Base-by-base conservation (phyloP, 2,888 invertebrate species). In the Mechanitis messenoides region DNA sequence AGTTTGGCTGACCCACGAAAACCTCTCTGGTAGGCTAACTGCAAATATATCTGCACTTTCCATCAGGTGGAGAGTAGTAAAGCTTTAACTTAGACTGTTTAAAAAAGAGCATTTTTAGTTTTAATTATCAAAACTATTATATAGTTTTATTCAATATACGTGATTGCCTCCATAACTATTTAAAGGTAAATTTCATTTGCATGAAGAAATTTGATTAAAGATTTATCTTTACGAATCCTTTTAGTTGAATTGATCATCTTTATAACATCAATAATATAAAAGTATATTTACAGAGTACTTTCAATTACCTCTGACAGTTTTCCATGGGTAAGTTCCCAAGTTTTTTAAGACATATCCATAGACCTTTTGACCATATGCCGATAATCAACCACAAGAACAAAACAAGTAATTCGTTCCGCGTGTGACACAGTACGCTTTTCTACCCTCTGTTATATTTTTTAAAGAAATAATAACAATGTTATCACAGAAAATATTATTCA, bases 311-410 rank as follows among this genome's bases (percentile, higher is more conserved):
- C 97, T 0, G 97, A 96, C 33, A 98, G 83, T 84, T 97, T 97
- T 6, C 97, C 97, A 11, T 95, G 96, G 53, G 93, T 92, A 1
- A 96, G 91, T 78, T 97, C 96, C 97, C 97, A 98, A 6, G 98
- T 95, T 86, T 98, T 98, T 5, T 98, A 90, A 0, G 97, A 97
- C 93, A 95, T 95, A 78, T 98, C 98, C 76, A 94, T 92, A 0
- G 97, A 95, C 0, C 96, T 96, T 0, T 97, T 97, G 61, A 97
- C 95, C 3, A 97, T 92, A 68, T 95, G 93, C 65, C 94, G 92
- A 1, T 95, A 95, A 78, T 96, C 96, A 0, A 94, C 93, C 0
- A 96, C 96, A 28, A 96, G 91, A 7, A 95, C 95, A 69, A 95
- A 94, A 77, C 96, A 96, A 0, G 95, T 95, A 66, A 97, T 94